Base-by-base conservation (phyloP, 2,113 vertebrate genomes). In the Pachypanchax playfairii region DNA sequence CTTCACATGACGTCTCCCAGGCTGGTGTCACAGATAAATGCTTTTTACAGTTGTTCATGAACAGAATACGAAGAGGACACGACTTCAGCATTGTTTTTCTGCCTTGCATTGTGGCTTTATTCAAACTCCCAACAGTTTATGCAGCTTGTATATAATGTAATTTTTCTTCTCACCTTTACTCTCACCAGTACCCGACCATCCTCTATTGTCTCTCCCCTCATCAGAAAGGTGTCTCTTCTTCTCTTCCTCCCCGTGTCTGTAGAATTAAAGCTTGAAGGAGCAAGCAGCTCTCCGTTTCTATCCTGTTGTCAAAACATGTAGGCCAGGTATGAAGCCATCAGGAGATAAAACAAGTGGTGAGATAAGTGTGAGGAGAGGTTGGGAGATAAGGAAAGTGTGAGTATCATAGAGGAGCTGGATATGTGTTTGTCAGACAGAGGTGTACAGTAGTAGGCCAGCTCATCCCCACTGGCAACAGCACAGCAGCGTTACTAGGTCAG, bases 401-500 rank as follows among this genome's bases (percentile, higher is more conserved):
- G 56, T 9, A 52, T 51, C 51, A 58, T 65, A 50, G 48, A 58
- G 12, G 51, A 14, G 0, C 41, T 15, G 6, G 47, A 66, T 12
- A 18, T 65, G 57, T 73, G 48, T 57, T 64, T 58, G 47, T 61
- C 60, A 81, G 67, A 75, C 49, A 64, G 71, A 35, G 58, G 36
- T 12, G 12, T 72, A 64, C 74, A 75, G 78, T 85, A 78, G 82
- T 84, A 78, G 81, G 80, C 70, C 75, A 69, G 64, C 73, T 69
- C 75, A 54, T 66, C 79, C 79, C 71, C 73, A 69, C 76, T 82
- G 79, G 82, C 85, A 70, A 55, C 69, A 20, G 57, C 65, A 48
- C 66, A 58, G 76, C 72, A 58, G 77, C 70, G 39, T 90, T 90
- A 88, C 71, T 92, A 84, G 89, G 89, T 92, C 87, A 92, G 90